A percentile compares a stretch with the other conserved stretches of the same genome.
Conservation (phyloP, 2,797 vertebrate genomes). For the Gobio occitaniae region DNA sequence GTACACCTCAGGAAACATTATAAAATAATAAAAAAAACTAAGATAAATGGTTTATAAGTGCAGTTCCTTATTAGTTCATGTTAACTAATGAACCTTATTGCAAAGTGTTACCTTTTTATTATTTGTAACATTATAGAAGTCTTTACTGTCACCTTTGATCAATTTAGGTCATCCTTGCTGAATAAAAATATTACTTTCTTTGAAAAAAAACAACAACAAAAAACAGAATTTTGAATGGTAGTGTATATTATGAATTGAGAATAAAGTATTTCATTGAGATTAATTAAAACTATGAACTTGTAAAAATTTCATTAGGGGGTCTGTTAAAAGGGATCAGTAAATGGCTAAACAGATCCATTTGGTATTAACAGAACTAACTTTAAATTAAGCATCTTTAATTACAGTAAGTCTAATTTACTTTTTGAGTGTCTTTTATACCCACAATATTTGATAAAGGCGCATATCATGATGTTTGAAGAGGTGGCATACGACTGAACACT, state of each 20-base stretch:
- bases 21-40: too few species aligned
- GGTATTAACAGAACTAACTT: not conserved
- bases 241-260: not conserved
- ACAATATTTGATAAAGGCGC: not conserved
- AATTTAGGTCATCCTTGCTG: not conserved
- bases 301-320: not conserved
- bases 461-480: not conserved
- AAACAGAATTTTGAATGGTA: not conserved
- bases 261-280: not conserved
- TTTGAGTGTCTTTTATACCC: not conserved
- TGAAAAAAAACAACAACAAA: too few species aligned
- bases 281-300: not conserved
- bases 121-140: not conserved
- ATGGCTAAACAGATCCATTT: not conserved
- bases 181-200: not conserved
- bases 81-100: too few species aligned
- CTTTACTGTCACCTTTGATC: not conserved
- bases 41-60: too few species aligned
- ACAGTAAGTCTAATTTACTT: not conserved
- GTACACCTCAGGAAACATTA: too few species aligned
- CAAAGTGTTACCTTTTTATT: too few species aligned
- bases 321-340: not conserved
- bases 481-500: not conserved
- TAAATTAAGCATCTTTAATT: not conserved
- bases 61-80: too few species aligned